phyloP scores from a whole-genome alignment of 1,140 invertebrate genomes.

The Drosophila guanche region DNA sequence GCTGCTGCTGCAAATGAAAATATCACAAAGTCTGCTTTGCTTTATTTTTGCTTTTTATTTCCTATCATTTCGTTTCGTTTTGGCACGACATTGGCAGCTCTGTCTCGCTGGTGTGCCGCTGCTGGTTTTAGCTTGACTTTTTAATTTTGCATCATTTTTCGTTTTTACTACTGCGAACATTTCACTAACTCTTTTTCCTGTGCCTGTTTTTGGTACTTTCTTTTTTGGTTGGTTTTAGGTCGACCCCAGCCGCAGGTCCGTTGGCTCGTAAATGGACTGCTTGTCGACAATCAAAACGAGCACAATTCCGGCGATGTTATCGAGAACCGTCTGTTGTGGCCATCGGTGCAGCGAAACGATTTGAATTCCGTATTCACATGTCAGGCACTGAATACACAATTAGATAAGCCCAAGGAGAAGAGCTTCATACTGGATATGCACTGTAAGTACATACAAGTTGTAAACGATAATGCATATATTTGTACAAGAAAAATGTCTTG shows the following conservation, averaged over 20 bases:
- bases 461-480: background rate
- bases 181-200: constrained; percentile 27
- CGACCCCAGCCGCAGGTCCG: constrained; percentile 87
- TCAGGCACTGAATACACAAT: constrained; percentile 91
- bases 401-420: constrained; percentile 90
- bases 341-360: constrained; percentile 89
- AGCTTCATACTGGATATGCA: constrained; percentile 91
- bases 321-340: constrained; percentile 91
- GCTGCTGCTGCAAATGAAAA: constrained; percentile 64
- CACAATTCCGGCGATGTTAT: constrained; percentile 92
- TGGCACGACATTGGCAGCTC: background rate
- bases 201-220: background rate
- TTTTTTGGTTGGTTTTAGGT: constrained; percentile 79
- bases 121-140: constrained; percentile 69
- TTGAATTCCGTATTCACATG: constrained; percentile 93
- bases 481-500: background rate
- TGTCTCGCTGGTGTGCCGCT: background rate
- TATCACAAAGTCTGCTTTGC: constrained; percentile 74
- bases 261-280: constrained; percentile 90
- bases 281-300: constrained; percentile 91
- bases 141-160: constrained; percentile 75
- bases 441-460: constrained; percentile 87
- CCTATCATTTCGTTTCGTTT: background rate
- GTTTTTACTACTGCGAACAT: constrained; percentile 19
- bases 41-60: constrained; percentile 38